Evolutionary conservation across 1,140 invertebrate species (phyloP), one percentile per base, ranked within the genome.

Genomic region (Harpegnathos saltator): DNA sequence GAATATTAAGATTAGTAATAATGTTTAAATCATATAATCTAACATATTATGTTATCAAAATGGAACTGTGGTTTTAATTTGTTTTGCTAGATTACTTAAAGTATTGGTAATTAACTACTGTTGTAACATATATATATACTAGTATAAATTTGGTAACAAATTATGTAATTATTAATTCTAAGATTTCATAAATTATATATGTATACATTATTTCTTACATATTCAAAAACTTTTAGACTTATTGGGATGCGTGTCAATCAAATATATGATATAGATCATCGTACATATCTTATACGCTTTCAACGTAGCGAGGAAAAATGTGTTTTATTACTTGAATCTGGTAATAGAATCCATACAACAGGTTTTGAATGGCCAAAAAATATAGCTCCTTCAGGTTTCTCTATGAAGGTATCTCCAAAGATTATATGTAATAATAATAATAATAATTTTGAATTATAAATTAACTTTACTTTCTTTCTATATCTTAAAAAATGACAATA

Each of bases 311-410:
- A 97, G 90, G 96, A 98, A 90, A 99, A 99, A 95, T 95, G 95
- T 83, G 95, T 99, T 11, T 93, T 99, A 63, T 92, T 99, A 3
- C 93, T 99, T 3, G 99, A 99, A 95, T 99, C 99, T 9, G 99
- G 98, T 0, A 97, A 96, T 80, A 95, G 99, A 71, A 97, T 99
- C 85, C 99, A 99, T 93, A 97, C 96, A 68, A 99, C 99, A 19
- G 97, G 96, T 26, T 99, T 98, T 95, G 98, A 99, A 92, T 99
- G 99, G 99, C 98, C 99, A 0, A 99, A 99, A 95, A 99, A 99
- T 96, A 96, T 96, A 62, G 96, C 98, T 24, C 98, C 99, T 1
- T 99, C 98, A 17, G 98, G 98, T 1, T 99, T 99, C 93, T 97
- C 98, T 75, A 99, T 99, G 99, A 99, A 99, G 95, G 97, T 98